phyloP scores from a whole-genome alignment of 2,888 invertebrate species.

The Dynastes grantii region DNA sequence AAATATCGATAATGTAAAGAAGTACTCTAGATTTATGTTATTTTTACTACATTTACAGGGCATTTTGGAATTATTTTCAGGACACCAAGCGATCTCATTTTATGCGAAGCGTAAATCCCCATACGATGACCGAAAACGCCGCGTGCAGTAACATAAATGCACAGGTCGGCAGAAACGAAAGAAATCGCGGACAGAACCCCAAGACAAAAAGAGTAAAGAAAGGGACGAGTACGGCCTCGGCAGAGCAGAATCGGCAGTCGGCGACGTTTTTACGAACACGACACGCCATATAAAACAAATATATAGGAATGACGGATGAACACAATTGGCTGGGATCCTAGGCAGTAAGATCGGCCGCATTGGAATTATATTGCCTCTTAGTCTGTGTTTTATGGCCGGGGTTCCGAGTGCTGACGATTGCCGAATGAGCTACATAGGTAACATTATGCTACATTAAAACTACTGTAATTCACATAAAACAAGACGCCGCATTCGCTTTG shows the following conservation, averaged over 20 bases:
- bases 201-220: slow-evolving; percentile 34
- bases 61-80: slow-evolving; percentile 4
- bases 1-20: too few species aligned
- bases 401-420: slow-evolving; percentile 64
- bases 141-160: slow-evolving; percentile 34
- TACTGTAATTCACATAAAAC: slow-evolving; percentile 50
- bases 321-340: slow-evolving; percentile 62
- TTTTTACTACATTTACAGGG: neutral
- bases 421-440: slow-evolving; percentile 66
- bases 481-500: slow-evolving; percentile 19
- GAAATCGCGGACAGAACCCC: slow-evolving; percentile 42
- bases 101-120: slow-evolving; percentile 33
- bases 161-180: slow-evolving; percentile 42
- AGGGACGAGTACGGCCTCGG: slow-evolving; percentile 6
- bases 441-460: slow-evolving; percentile 63
- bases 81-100: neutral
- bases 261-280: slow-evolving; percentile 59
- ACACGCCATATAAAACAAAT: slow-evolving; percentile 63
- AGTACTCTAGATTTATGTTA: neutral
- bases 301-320: slow-evolving; percentile 65
- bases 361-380: slow-evolving; percentile 62
- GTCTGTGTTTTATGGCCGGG: slow-evolving; percentile 64
- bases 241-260: slow-evolving; percentile 20
- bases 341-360: slow-evolving; percentile 61
- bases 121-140: slow-evolving; percentile 25